Evolutionary conservation across 2,113 vertebrate species (phyloP).

Genomic region (Psittacara wagleri): DNA sequence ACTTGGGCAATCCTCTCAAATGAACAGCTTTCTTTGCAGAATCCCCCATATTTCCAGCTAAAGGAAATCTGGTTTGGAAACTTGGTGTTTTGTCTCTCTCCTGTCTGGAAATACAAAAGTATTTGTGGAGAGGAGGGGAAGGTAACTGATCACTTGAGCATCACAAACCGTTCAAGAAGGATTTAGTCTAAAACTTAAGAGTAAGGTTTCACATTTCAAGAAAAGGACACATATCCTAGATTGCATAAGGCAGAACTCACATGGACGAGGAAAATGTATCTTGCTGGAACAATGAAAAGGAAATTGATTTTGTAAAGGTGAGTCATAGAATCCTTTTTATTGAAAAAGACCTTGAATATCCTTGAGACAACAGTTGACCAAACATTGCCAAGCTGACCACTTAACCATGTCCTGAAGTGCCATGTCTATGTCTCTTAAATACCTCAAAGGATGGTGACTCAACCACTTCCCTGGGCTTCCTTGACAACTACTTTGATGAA

Average conservation of each 20-base stretch:
- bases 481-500: neutral
- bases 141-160: neutral
- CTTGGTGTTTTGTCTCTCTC: neutral
- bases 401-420: neutral
- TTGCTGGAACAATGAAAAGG: neutral
- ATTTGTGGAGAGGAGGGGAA: neutral
- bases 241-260: neutral
- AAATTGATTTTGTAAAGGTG: neutral
- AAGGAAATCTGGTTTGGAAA: neutral
- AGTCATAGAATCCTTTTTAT: neutral
- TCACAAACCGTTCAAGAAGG: neutral
- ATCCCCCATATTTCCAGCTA: neutral
- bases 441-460: neutral
- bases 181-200: neutral
- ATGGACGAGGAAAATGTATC: rapidly evolving
- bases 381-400: neutral
- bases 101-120: neutral
- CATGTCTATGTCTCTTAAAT: neutral
- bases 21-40: neutral
- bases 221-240: neutral
- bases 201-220: neutral
- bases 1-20: neutral
- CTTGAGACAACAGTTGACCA: neutral
- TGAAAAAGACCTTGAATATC: neutral
- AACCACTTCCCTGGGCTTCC: neutral